phyloP scores from a whole-genome alignment of 2,113 vertebrate species.

The Petromus typicus region DNA sequence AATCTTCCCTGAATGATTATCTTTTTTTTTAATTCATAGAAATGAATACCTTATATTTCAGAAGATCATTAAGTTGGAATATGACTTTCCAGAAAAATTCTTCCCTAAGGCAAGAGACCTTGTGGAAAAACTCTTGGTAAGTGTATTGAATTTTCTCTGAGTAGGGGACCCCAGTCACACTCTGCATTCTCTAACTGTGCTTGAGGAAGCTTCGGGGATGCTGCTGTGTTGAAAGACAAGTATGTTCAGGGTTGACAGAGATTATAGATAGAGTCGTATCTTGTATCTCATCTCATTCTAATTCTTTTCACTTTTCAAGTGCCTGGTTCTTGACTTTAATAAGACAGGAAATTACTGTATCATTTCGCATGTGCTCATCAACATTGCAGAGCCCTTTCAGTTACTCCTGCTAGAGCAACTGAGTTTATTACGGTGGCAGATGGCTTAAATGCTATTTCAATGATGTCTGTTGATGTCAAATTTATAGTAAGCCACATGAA shows the following conservation, averaged over 20 bases:
- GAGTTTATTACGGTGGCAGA: neutral
- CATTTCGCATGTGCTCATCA: neutral
- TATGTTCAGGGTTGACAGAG: neutral
- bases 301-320: neutral
- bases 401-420: neutral
- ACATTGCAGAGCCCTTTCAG: neutral
- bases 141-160: conserved; percentile 58
- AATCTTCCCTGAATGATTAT: conserved; percentile 1
- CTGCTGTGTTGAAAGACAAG: neutral
- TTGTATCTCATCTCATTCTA: neutral
- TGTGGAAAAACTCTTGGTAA: conserved; percentile 97
- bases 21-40: conserved; percentile 86
- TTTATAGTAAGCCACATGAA: neutral
- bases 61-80: conserved; percentile 99
- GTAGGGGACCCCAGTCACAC: neutral
- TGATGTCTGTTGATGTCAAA: neutral
- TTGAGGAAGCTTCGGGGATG: neutral
- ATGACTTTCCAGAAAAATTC: conserved; percentile 99
- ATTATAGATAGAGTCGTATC: neutral
- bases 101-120: conserved; percentile 99
- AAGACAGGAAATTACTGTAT: neutral
- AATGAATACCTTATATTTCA: conserved; percentile 99
- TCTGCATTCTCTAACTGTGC: neutral
- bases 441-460: neutral
- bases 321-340: neutral